These are phyloP conservation scores for Borostomias antarcticus DNA, from an alignment of 2,797 vertebrate species.

Conservation along the genomic window DNA sequence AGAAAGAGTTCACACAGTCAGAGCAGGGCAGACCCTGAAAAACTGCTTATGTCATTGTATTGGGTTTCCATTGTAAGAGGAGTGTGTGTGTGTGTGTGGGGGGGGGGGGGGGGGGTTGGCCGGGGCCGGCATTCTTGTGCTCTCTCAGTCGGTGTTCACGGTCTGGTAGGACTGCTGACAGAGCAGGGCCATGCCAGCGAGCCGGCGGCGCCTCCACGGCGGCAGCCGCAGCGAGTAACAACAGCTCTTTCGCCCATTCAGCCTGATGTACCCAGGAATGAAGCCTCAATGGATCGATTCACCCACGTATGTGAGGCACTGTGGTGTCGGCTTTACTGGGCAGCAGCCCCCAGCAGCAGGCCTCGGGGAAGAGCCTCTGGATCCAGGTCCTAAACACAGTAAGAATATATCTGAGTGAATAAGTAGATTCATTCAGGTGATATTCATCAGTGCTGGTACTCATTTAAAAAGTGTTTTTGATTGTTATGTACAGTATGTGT, in stretches of 20 bases:
- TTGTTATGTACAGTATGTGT: background rate
- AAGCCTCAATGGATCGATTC: constrained; percentile 31
- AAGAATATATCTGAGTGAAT: background rate
- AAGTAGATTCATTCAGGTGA: no score
- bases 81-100: background rate
- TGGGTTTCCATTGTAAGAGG: constrained; percentile 34
- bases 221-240: constrained; percentile 34
- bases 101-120: constrained; percentile 10
- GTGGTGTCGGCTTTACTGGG: background rate
- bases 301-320: constrained; percentile 10
- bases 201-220: constrained; percentile 28
- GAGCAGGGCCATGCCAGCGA: constrained; percentile 29
- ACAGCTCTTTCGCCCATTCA: constrained; percentile 20
- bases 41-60: constrained; percentile 36
- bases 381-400: no score
- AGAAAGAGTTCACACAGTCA: background rate
- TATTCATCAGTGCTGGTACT: no score
- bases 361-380: no score
- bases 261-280: constrained; percentile 30
- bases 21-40: constrained; percentile 20
- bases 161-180: constrained; percentile 38
- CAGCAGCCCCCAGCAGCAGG: no score
- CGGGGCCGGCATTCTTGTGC: constrained; percentile 37
- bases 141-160: constrained; percentile 33
- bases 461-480: no score